These are phyloP conservation scores for Scopus umbretta DNA, from an alignment of 2,113 vertebrate genomes.

Conservation along the genomic window DNA sequence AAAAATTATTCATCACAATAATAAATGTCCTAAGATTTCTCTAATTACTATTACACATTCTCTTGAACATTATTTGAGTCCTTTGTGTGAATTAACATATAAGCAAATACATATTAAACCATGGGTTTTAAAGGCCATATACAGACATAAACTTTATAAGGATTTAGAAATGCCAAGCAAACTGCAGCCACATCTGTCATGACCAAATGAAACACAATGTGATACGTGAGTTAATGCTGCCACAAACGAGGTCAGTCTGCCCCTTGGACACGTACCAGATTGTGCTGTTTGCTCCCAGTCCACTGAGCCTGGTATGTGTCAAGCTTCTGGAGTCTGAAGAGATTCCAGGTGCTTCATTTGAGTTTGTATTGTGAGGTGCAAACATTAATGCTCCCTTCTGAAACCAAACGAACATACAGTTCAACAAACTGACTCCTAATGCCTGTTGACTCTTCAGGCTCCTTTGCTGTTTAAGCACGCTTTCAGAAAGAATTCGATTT, in stretches of 20 bases:
- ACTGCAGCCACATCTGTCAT: not conserved
- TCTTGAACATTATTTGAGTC: not conserved
- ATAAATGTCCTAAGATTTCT: not conserved
- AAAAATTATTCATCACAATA: not conserved
- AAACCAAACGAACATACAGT: not conserved
- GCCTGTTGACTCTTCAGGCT: not conserved
- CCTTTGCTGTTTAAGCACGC: not conserved
- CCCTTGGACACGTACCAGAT: not conserved
- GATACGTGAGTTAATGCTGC: not conserved
- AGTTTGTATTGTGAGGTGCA: not conserved
- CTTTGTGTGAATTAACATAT: not conserved
- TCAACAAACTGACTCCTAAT: not conserved
- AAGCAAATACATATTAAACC: not conserved
- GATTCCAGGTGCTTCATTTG: not conserved
- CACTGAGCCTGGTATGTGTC: not conserved
- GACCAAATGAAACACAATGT: not conserved
- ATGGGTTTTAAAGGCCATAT: not conserved
- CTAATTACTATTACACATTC: not conserved
- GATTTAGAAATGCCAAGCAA: not conserved
- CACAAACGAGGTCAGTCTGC: conserved; percentile 17
- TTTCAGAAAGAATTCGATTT: not conserved
- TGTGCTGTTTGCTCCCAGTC: not conserved
- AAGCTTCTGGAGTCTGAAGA: not conserved
- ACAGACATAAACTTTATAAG: not conserved
- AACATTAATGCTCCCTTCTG: not conserved